Evolutionary conservation across 1,140 invertebrate species (phyloP).

Genomic region (Drosophila tropicalis): DNA sequence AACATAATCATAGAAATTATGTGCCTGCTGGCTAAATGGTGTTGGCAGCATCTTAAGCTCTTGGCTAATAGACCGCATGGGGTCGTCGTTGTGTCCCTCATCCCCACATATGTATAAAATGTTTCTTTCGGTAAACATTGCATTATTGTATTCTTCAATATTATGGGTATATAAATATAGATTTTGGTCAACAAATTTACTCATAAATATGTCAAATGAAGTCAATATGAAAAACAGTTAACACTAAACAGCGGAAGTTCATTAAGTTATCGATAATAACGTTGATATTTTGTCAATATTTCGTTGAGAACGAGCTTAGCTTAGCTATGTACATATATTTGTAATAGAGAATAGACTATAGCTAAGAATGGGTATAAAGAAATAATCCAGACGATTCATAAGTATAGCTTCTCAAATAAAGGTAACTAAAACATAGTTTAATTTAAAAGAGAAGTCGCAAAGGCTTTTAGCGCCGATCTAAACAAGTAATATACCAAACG

Average conservation of each 20-base stretch:
- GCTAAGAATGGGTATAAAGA: too few species aligned
- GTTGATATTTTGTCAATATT: too few species aligned
- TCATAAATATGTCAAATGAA: constrained; percentile 29
- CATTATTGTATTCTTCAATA: background rate
- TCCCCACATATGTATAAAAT: background rate
- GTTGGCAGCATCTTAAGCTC: constrained; percentile 66
- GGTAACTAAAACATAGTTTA: too few species aligned
- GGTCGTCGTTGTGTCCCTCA: constrained; percentile 34
- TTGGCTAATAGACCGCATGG: constrained; percentile 69
- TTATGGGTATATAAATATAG: constrained; percentile 32
- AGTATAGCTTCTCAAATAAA: too few species aligned
- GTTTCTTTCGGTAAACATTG: constrained; percentile 27
- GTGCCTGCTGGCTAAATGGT: constrained; percentile 63
- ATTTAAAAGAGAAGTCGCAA: too few species aligned
- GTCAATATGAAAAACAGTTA: constrained; percentile 39
- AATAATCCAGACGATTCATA: too few species aligned
- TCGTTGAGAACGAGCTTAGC: too few species aligned
- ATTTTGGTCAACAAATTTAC: constrained; percentile 12
- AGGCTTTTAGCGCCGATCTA: too few species aligned
- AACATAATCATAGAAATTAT: constrained; percentile 74
- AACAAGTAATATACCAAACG: too few species aligned
- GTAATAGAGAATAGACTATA: too few species aligned
- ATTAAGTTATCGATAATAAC: too few species aligned
- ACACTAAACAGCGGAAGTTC: background rate
- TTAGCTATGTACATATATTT: too few species aligned